Evolutionary conservation across 2,797 vertebrate species (phyloP).

Genomic region (Chelidonichthys spinosus): DNA sequence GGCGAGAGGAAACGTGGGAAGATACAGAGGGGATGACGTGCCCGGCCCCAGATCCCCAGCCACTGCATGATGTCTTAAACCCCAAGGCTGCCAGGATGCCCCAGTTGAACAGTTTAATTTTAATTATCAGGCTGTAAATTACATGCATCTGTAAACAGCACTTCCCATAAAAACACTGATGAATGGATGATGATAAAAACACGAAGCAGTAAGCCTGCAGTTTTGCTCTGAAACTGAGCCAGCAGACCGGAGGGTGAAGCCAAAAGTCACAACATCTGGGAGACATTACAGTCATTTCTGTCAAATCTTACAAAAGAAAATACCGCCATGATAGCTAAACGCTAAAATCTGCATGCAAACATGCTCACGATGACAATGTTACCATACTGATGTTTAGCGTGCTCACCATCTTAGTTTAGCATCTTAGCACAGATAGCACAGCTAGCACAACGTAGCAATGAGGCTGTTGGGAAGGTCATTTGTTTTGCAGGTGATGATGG

Average conservation of each 20-base stretch:
- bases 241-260: slow-evolving; percentile 10
- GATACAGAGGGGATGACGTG: neutral
- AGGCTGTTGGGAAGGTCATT: no score
- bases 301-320: neutral
- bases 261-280: slow-evolving; percentile 9
- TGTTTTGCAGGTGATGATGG: no score
- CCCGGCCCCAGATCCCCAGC: no score
- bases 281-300: neutral
- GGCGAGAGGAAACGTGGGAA: neutral
- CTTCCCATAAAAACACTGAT: neutral
- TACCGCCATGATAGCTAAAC: neutral
- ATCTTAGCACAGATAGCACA: no score
- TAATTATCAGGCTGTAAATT: neutral
- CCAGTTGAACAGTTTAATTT: neutral
- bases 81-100: neutral
- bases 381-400: neutral
- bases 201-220: neutral
- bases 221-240: neutral
- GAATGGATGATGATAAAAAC: neutral
- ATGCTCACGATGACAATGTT: neutral
- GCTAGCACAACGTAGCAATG: no score
- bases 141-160: neutral
- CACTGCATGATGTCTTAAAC: neutral
- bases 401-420: no score
- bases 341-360: neutral